Conservation (phyloP, 64 coral and sea anemone genomes). For the Montipora cactus region DNA sequence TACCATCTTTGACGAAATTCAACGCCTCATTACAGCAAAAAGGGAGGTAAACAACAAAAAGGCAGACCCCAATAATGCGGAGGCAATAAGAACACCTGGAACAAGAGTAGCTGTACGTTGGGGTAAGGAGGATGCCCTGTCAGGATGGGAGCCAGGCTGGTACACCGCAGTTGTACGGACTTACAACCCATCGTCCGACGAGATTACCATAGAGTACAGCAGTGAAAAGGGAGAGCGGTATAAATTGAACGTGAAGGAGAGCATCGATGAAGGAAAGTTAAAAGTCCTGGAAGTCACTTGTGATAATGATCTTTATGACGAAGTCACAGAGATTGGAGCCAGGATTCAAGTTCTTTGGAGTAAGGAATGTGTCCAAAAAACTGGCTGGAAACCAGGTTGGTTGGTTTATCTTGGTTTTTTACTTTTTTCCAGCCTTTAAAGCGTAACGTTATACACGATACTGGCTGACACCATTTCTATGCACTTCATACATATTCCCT, state of each 20-base stretch:
- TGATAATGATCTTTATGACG: not conserved
- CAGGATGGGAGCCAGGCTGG: constrained; percentile 20
- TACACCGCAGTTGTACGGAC: not conserved
- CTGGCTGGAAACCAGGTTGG: constrained; percentile 30
- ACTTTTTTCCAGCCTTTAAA: too few relatives aligned
- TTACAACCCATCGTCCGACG: not conserved
- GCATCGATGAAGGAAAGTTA: not conserved
- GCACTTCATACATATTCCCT: too few relatives aligned
- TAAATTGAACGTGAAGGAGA: not conserved
- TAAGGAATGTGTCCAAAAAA: constrained; percentile 9
- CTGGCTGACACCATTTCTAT: too few relatives aligned
- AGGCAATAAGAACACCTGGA: not conserved
- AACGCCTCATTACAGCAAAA: not conserved
- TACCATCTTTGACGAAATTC: not conserved
- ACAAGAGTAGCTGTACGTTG: not conserved
- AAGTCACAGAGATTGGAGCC: constrained; percentile 4
- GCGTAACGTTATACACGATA: too few relatives aligned
- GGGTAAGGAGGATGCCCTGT: constrained; percentile 1
- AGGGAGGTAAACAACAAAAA: not conserved
- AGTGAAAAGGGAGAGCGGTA: not conserved
- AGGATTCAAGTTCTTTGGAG: not conserved
- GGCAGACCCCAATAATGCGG: not conserved
- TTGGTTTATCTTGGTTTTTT: not conserved
- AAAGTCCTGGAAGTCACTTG: not conserved
- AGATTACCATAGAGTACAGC: not conserved